phyloP scores from a whole-genome alignment of 2,797 vertebrate species.

The Falco biarmicus region DNA sequence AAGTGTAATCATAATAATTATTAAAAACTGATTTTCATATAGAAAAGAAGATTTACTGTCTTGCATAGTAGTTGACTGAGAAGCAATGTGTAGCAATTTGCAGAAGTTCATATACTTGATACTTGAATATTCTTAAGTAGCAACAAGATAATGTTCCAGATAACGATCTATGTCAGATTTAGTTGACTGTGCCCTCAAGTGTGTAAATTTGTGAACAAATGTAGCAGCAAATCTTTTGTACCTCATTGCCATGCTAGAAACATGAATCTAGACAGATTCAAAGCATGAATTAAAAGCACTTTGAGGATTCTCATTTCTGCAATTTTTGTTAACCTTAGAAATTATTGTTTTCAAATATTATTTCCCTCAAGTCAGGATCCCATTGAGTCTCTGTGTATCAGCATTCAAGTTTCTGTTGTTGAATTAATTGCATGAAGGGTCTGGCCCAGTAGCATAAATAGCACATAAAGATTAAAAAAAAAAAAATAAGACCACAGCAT shows the following conservation, averaged over 20 bases:
- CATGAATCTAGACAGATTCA: background rate
- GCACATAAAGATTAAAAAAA: background rate
- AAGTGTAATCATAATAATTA: background rate
- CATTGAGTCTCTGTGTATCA: background rate
- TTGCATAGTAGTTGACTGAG: background rate
- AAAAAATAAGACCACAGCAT: background rate
- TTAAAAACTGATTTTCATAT: background rate
- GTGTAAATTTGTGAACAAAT: background rate
- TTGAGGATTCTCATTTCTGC: background rate
- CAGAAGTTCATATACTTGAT: background rate
- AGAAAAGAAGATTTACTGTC: background rate
- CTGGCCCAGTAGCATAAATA: background rate
- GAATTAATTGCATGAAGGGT: background rate
- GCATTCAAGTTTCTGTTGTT: background rate
- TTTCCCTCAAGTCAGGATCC: background rate
- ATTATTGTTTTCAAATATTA: background rate
- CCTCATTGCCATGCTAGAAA: rapidly evolving
- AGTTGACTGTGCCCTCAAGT: background rate
- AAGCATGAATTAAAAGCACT: background rate
- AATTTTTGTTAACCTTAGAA: background rate
- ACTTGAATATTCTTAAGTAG: background rate
- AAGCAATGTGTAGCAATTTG: background rate
- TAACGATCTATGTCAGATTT: background rate
- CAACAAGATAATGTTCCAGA: background rate
- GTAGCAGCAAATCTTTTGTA: background rate